A percentile compares a stretch with the other conserved stretches of the same genome.
phyloP scores from a whole-genome alignment of 2,113 vertebrate genomes.

The Nothocercus julius region DNA sequence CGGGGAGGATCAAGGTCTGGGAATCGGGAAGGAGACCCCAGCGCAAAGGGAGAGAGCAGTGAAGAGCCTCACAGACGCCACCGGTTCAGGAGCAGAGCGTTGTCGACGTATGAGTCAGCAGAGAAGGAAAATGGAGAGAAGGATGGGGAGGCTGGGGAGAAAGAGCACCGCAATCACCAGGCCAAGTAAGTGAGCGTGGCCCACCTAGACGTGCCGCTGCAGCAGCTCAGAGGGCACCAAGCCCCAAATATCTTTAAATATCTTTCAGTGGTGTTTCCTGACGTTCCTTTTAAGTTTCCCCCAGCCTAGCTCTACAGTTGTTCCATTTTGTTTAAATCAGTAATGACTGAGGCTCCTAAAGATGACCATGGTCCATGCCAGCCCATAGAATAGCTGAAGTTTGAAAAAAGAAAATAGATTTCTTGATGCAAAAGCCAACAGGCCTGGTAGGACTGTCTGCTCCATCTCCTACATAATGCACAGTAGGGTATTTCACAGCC shows the following conservation, averaged over 20 bases:
- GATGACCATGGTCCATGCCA: accelerated
- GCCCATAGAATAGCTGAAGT: neutral
- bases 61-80: conserved; percentile 83
- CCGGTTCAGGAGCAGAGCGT: conserved; percentile 76
- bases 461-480: too few species aligned
- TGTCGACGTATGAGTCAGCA: conserved; percentile 71
- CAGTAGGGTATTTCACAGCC: neutral
- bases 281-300: neutral
- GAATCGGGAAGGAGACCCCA: conserved; percentile 76
- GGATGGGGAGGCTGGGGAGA: conserved; percentile 64
- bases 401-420: neutral
- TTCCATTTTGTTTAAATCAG: neutral
- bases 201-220: accelerated
- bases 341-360: neutral
- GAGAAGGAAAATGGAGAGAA: conserved; percentile 79
- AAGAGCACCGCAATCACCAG: conserved; percentile 75
- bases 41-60: conserved; percentile 65
- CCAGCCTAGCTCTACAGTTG: neutral
- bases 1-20: conserved; percentile 78
- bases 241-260: too few species aligned
- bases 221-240: accelerated
- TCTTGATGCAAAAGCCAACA: neutral
- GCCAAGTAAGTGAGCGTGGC: conserved; percentile 75
- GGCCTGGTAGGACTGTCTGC: neutral
- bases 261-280: neutral